Evolutionary conservation across 2,113 vertebrate genomes (phyloP), one percentile per base, ranked within the genome.

Genomic region (Chiloscyllium plagiosum): DNA sequence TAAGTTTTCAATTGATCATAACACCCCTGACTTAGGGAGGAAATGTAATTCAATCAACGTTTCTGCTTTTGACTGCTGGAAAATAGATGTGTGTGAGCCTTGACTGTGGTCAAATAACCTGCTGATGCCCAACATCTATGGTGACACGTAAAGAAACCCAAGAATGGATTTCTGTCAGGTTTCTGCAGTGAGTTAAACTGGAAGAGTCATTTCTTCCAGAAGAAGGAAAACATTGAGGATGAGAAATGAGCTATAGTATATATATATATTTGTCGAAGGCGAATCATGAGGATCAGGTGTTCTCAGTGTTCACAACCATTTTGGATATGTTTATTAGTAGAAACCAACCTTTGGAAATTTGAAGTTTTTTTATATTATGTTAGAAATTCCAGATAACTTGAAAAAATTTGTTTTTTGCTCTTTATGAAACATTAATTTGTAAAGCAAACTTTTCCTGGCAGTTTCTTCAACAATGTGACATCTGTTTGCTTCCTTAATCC

Each of bases 401-500:
- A 61, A 61, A 56, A 56, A 0, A 56, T 56, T 56, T 56, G 56
- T 61, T 61, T 93, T 66, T 33, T 93, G 66, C 37, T 37, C 61
- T 93, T 93, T 93, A 66, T 61, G n/a, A 93, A 93, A 19, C 66
- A 8, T 42, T 93, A 66, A 65, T n/a, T 19, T n/a, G 33, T 42
- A 7, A 66, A 33, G 89, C 89, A 66, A 47, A 93, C n/a, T 61
- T 68, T n/a, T 66, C 22, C 61, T 22, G 66, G 61, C 47, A 70
- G 33, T 72, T 95, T 42, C 94, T 72, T 95, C 26, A 52, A 42
- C 72, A 52, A 72, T 52, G 3, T 95, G 68, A 95, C 69, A 52
- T 24, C 66, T 94, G 15, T 0, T 87, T 93, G 96, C 72, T 95
- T 96, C 96, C 96, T 96, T 95, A 95, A 96, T 96, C 96, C 61